phyloP scores from a whole-genome alignment of 1,140 invertebrate species.

The Diorhabda elongata region DNA sequence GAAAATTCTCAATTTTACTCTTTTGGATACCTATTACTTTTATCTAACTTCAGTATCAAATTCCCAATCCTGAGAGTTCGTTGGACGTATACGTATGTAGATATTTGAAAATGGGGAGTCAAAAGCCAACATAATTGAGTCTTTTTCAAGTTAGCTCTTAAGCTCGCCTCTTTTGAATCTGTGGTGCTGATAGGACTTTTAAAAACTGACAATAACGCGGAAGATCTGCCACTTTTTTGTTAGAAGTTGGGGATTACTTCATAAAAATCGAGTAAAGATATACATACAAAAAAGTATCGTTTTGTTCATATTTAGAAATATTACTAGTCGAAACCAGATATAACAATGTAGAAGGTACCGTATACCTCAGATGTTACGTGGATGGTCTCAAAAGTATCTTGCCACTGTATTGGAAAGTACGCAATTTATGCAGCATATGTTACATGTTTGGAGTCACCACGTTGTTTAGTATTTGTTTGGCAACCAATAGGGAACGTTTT shows the following conservation, averaged over 20 bases:
- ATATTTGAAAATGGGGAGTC: conserved; percentile 10
- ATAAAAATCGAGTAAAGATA: conserved; percentile 11
- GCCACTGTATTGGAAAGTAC: no score
- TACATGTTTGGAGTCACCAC: no score
- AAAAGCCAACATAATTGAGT: conserved; percentile 14
- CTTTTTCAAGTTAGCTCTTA: conserved; percentile 7
- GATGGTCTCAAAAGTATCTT: no score
- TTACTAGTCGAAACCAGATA: no score
- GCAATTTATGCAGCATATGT: no score
- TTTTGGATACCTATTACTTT: not conserved
- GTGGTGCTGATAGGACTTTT: not conserved
- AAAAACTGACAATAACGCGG: conserved; percentile 7
- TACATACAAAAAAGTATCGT: not conserved
- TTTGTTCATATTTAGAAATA: no score
- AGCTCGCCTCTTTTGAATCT: conserved; percentile 10
- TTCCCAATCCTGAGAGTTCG: not conserved
- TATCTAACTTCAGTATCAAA: not conserved
- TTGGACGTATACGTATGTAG: conserved; percentile 5
- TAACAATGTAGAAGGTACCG: no score
- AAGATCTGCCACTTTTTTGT: conserved; percentile 3
- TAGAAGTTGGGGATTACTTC: not conserved
- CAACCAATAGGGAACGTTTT: no score
- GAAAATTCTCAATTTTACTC: not conserved
- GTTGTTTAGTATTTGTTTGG: no score
- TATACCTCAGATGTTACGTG: no score